These are phyloP conservation scores for Brachionus angularis DNA, from an alignment of 1,140 invertebrate genomes.

Conservation along the genomic window DNA sequence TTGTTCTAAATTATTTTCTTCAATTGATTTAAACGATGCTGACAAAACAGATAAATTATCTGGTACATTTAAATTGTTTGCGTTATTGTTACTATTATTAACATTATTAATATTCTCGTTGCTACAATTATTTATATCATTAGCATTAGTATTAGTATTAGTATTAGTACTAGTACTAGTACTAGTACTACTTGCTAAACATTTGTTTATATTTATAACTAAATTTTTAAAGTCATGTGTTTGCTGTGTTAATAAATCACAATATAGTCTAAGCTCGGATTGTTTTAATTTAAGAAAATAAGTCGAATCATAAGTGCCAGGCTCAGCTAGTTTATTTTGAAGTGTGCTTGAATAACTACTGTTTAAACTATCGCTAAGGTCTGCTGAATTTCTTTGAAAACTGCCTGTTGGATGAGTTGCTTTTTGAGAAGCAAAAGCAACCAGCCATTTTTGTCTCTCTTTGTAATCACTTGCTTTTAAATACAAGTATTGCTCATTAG, in stretches of 20 bases:
- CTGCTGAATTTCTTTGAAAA: background rate
- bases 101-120: no score
- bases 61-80: no score
- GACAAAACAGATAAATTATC: no score
- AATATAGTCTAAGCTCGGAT: constrained; percentile 19
- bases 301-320: constrained; percentile 33
- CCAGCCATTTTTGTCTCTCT: constrained; percentile 43
- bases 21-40: no score
- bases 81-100: no score
- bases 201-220: background rate
- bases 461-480: constrained; percentile 8
- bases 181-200: background rate
- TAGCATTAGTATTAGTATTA: background rate
- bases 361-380: background rate
- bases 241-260: constrained; percentile 19
- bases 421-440: constrained; percentile 41
- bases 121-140: background rate
- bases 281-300: constrained; percentile 30
- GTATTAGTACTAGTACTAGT: no score
- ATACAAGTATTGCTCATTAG: constrained; percentile 15
- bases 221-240: constrained; percentile 23
- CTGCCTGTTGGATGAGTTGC: constrained; percentile 7
- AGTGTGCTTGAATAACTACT: no score
- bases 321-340: no score
- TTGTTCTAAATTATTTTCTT: no score